These are phyloP conservation scores for Echinarachnius parma DNA, from an alignment of 53 echinoderm and acorn worm genomes.

Conservation along the genomic window DNA sequence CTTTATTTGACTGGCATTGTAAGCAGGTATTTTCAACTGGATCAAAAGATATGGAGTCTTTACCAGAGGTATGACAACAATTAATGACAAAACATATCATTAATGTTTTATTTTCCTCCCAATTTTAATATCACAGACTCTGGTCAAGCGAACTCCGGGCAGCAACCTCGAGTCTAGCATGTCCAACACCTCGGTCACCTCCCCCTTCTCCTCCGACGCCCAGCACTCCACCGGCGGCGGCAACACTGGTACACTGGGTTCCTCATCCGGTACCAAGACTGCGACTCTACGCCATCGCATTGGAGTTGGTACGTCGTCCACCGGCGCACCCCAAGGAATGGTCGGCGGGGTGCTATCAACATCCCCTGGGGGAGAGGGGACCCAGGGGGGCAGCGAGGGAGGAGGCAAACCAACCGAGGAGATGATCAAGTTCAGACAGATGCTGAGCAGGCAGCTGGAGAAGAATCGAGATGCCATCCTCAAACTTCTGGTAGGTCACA, in stretches of 20 bases:
- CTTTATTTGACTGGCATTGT: no score
- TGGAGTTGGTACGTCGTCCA: slow-evolving; percentile 22
- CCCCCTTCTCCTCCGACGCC: slow-evolving; percentile 74
- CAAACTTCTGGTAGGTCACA: slow-evolving; percentile 77
- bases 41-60: no score
- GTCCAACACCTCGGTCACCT: slow-evolving; percentile 73
- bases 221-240: slow-evolving; percentile 39
- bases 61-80: background rate
- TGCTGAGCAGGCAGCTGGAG: slow-evolving; percentile 73
- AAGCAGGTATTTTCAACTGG: no score
- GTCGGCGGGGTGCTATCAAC: no score
- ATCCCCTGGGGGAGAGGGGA: background rate
- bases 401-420: slow-evolving; percentile 59
- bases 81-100: no score
- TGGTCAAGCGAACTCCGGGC: slow-evolving; percentile 87
- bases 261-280: slow-evolving; percentile 42
- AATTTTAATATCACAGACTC: slow-evolving; percentile 46
- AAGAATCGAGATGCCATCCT: slow-evolving; percentile 67
- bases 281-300: slow-evolving; percentile 40
- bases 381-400: slow-evolving; percentile 14
- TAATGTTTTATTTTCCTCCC: background rate
- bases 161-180: slow-evolving; percentile 95
- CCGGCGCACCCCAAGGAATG: background rate
- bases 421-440: slow-evolving; percentile 60
- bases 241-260: slow-evolving; percentile 1